Base-by-base conservation (phyloP, 2,113 vertebrate genomes). In the Psophia crepitans region DNA sequence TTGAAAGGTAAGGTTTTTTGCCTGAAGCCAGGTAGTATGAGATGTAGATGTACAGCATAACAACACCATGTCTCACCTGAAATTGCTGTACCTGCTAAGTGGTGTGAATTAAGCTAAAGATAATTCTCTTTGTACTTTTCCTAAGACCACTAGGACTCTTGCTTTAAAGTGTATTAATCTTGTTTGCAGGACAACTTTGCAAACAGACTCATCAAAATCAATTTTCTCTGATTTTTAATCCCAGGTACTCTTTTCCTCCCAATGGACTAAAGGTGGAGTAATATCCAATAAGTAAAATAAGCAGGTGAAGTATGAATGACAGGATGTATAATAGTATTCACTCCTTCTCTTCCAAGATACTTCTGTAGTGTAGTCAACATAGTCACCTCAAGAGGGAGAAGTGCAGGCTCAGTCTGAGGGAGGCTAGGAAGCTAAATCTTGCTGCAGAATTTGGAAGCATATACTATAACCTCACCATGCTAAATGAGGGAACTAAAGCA, bases 41-140 rank as follows among this genome's bases (percentile, higher is more conserved):
- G 24, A 46, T 66, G 46, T 0, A 82, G 43, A 49, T 1, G 2
- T 12, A 39, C 8, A 78, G 43, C 4, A 9, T 14, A 75, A 57
- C 32, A 81, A 63, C 16, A 63, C 8, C 0, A 0, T 27, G 32
- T 21, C 41, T 85, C 44, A 85, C 11, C 5, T 2, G 0, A 56
- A 93, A 89, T 2, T 35, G n/a, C 12, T 54, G 30, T 39, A 66
- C 56, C 37, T 80, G 6, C 49, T 66, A 71, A 79, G 43, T 33
- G 18, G 12, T 11, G 12, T 30, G 4, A 60, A 70, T 39, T 78
- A 63, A 41, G 44, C 18, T 15, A 60, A 48, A 56, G 26, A 43
- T 8, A 70, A 58, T 57, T 68, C 17, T 54, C 56, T 69, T 54
- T 74, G 19, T 9, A 27, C 21, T 73, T 84, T 61, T 63, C 54